These are phyloP conservation scores for Aselliscus stoliczkanus DNA, from an alignment of 2,797 vertebrate species.

Conservation along the genomic window DNA sequence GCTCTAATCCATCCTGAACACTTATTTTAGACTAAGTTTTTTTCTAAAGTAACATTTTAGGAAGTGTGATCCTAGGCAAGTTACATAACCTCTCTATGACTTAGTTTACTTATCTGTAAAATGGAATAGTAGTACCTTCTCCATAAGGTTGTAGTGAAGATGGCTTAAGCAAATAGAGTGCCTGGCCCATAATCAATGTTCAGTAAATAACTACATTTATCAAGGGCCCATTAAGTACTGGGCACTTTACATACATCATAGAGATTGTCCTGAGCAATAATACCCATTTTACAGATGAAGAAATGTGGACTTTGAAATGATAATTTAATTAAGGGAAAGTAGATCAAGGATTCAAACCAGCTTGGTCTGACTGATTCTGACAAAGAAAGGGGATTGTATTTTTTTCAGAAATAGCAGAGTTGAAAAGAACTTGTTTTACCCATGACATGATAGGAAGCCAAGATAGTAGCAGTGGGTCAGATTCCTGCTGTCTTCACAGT, in stretches of 20 bases:
- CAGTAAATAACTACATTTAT: not conserved
- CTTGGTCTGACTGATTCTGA: not conserved
- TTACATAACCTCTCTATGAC: not conserved
- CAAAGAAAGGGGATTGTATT: too few relatives aligned
- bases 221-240: not conserved
- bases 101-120: not conserved
- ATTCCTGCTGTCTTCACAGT: not conserved
- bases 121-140: not conserved
- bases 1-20: not conserved
- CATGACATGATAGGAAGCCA: not conserved
- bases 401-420: not conserved
- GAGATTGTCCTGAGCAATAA: not conserved
- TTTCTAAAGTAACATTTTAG: not conserved
- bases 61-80: not conserved
- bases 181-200: not conserved
- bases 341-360: not conserved
- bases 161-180: not conserved
- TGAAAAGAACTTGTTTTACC: not conserved
- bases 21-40: not conserved
- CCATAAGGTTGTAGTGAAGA: not conserved
- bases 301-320: not conserved
- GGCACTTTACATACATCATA: not conserved
- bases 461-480: not conserved
- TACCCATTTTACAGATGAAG: not conserved
- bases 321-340: not conserved